Evolutionary conservation across 2,113 vertebrate species (phyloP).

Genomic region (Fukomys damarensis): DNA sequence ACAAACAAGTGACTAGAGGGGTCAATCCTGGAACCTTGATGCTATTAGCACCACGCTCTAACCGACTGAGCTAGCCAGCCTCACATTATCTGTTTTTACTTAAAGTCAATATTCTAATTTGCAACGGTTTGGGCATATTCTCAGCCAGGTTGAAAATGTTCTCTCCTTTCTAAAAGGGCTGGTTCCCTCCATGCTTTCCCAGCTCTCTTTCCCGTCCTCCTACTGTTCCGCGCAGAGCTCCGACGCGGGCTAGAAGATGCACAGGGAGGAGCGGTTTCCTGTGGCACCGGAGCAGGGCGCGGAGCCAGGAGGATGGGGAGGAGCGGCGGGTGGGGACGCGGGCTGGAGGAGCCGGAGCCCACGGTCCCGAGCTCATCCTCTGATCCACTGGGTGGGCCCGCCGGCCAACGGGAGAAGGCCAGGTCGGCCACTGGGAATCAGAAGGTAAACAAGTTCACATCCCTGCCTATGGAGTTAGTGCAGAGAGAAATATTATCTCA

Average conservation of each 20-base stretch:
- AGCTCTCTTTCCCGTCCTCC: neutral
- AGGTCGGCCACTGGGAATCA: neutral
- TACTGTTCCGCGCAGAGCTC: neutral
- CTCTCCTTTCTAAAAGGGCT: neutral
- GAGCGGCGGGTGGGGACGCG: too few species aligned
- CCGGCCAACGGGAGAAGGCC: neutral
- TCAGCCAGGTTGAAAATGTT: rapidly evolving
- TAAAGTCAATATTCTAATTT: too few species aligned
- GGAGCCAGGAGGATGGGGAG: too few species aligned
- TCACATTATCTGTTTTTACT: too few species aligned
- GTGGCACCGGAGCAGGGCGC: neutral
- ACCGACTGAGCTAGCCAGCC: neutral
- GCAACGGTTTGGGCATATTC: too few species aligned
- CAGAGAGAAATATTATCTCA: neutral
- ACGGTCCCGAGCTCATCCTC: too few species aligned
- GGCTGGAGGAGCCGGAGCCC: too few species aligned
- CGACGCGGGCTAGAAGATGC: rapidly evolving
- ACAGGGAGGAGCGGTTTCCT: neutral
- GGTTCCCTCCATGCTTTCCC: rapidly evolving
- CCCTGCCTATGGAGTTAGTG: neutral
- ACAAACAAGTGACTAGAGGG: neutral
- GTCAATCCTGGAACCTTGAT: neutral
- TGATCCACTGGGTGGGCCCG: neutral
- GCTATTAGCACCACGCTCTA: neutral
- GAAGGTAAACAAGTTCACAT: neutral